Base-by-base conservation (phyloP, 2,888 invertebrate genomes). In the Drosophila diplacantha region DNA sequence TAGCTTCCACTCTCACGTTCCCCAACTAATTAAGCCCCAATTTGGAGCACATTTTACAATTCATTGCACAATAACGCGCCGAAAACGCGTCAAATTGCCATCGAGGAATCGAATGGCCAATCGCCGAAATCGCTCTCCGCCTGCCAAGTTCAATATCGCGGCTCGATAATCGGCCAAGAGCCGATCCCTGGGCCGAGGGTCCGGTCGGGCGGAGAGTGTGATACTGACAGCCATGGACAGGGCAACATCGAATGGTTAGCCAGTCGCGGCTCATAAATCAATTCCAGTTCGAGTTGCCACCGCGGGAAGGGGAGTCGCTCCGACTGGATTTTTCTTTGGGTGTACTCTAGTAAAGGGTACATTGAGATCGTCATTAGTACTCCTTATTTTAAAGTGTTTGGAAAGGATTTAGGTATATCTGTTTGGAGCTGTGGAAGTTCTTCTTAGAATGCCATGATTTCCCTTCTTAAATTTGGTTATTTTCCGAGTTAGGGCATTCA, bases 31-130 rank as follows among this genome's bases (percentile, higher is more conserved):
- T 81, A 81, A 69, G 72, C 71, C 69, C 59, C 78, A 68, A 78
- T 81, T 81, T 72, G 67, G 74, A 66, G 63, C 69, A 68, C 63
- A 81, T 81, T 81, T 78, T 72, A 77, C 78, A 75, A 66, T 72
- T 71, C 56, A 78, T 69, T 78, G 78, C 75, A 75, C 78, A 77
- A 77, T 75, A 77, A 69, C 63, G 80, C 76, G 80, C 56, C 53
- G 67, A 77, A 64, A 69, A 53, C 52, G 38, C 70, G 58, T 58
- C 65, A 66, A 66, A 61, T 58, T 64, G 37, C 49, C 57, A 50
- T 52, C 52, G 47, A 51, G 55, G 57, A 50, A 24, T 41, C 47
- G 16, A 38, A 16, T 32, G 38, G 29, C 47, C 34, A 46, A 57
- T 64, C 65, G 52, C 50, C 35, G 29, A 50, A 50, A 51, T 39